phyloP scores from a whole-genome alignment of 2,888 invertebrate genomes.

The Lamproptera curius region DNA sequence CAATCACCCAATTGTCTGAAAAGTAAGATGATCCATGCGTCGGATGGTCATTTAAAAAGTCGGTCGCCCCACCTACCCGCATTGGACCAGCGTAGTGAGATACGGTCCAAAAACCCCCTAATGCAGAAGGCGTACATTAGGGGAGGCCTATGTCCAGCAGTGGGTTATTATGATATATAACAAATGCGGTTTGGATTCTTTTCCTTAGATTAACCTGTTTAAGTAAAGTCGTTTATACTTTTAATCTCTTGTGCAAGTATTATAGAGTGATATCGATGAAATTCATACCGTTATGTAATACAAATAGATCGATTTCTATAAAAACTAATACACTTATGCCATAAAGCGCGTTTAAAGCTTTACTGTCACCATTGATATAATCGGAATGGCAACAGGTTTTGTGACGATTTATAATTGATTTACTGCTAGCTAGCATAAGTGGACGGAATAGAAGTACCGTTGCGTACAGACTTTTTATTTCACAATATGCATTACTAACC shows the following conservation, averaged over 20 bases:
- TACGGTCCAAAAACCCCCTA: no score
- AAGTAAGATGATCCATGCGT: no score
- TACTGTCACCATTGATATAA: conserved; percentile 13
- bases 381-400: conserved; percentile 14
- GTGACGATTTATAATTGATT: conserved; percentile 21
- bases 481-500: no score
- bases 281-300: background rate
- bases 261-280: background rate
- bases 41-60: no score
- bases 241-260: background rate
- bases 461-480: no score
- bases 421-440: conserved; percentile 11
- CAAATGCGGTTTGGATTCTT: background rate
- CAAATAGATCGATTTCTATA: background rate
- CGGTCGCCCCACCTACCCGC: no score
- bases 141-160: no score
- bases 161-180: no score
- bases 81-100: no score
- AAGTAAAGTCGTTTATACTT: background rate
- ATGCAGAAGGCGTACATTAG: no score
- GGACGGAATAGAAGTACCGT: no score
- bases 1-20: no score
- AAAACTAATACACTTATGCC: background rate
- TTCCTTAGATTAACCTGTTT: background rate
- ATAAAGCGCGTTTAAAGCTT: background rate